These are phyloP conservation scores for Drosophila diplacantha DNA, from an alignment of 2,888 invertebrate species.

Conservation along the genomic window DNA sequence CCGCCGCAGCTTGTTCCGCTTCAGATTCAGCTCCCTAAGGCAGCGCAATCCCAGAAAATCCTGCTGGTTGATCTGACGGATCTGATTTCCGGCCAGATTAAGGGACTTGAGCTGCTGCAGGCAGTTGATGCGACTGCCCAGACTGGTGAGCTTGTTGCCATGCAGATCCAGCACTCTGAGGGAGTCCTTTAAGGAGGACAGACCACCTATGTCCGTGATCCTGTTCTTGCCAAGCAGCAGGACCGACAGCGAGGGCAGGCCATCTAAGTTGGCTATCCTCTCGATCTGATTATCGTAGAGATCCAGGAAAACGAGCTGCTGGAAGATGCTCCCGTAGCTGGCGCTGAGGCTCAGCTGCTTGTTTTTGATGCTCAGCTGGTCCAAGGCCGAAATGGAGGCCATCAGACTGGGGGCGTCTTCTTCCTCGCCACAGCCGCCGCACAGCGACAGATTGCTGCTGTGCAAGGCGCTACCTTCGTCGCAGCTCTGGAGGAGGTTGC, in stretches of 20 bases:
- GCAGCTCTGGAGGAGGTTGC: slow-evolving; percentile 63
- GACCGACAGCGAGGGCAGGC: slow-evolving; percentile 88
- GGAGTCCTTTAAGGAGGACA: slow-evolving; percentile 78
- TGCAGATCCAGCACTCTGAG: slow-evolving; percentile 95
- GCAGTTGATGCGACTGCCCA: slow-evolving; percentile 79
- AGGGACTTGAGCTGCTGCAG: slow-evolving; percentile 90
- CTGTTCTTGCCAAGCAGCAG: slow-evolving; percentile 94
- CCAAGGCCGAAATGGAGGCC: slow-evolving; percentile 31
- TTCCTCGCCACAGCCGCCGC: slow-evolving; percentile 44
- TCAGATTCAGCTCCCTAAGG: slow-evolving; percentile 91
- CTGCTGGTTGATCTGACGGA: slow-evolving; percentile 85
- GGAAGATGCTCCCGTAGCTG: slow-evolving; percentile 74
- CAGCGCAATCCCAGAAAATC: slow-evolving; percentile 88
- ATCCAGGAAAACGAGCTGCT: slow-evolving; percentile 92
- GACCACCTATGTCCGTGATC: slow-evolving; percentile 75
- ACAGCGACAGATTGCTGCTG: slow-evolving; percentile 49
- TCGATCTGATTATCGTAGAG: slow-evolving; percentile 97
- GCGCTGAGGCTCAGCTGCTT: slow-evolving; percentile 70
- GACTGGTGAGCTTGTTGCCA: slow-evolving; percentile 88
- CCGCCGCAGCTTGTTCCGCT: slow-evolving; percentile 89
- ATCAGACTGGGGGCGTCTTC: slow-evolving; percentile 49
- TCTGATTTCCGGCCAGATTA: slow-evolving; percentile 94
- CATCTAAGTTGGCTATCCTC: slow-evolving; percentile 87
- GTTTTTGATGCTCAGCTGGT: slow-evolving; percentile 74
- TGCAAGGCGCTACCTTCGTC: slow-evolving; percentile 61